Evolutionary conservation across 2,888 invertebrate genomes (phyloP).

Genomic region (Cistogaster globosa): DNA sequence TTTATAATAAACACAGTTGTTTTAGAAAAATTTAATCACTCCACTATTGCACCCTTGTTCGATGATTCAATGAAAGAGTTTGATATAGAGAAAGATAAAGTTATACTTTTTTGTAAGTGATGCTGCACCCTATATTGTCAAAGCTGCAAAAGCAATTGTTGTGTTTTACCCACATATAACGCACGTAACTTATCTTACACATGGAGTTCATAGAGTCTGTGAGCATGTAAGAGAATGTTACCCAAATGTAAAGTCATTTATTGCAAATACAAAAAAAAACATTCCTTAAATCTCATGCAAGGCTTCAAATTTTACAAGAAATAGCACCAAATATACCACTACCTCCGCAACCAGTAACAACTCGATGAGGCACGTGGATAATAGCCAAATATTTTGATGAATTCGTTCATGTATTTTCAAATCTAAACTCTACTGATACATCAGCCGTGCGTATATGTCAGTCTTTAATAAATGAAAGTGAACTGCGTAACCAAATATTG

Average conservation of each 20-base stretch:
- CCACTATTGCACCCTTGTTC: no score
- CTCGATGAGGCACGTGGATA: conserved; percentile 1
- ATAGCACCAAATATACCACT: no score
- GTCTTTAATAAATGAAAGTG: no score
- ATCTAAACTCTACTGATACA: no score
- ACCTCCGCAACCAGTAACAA: not conserved
- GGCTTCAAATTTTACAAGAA: no score
- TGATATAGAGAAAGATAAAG: not conserved
- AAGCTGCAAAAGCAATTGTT: not conserved
- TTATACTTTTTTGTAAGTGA: not conserved
- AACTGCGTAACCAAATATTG: no score
- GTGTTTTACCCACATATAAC: not conserved
- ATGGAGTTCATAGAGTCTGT: no score
- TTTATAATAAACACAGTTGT: no score
- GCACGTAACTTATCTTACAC: no score
- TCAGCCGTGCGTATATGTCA: no score
- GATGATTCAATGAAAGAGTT: not conserved
- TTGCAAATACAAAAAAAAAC: not conserved
- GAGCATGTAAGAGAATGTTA: not conserved
- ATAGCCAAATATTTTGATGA: not conserved
- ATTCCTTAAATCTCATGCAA: not conserved
- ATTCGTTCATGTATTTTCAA: no score
- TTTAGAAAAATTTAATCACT: no score
- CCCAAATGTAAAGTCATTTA: not conserved
- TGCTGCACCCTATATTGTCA: conserved; percentile 2